Conservation (phyloP, 2,888 invertebrate genomes). For the Clistopyga incitator region DNA sequence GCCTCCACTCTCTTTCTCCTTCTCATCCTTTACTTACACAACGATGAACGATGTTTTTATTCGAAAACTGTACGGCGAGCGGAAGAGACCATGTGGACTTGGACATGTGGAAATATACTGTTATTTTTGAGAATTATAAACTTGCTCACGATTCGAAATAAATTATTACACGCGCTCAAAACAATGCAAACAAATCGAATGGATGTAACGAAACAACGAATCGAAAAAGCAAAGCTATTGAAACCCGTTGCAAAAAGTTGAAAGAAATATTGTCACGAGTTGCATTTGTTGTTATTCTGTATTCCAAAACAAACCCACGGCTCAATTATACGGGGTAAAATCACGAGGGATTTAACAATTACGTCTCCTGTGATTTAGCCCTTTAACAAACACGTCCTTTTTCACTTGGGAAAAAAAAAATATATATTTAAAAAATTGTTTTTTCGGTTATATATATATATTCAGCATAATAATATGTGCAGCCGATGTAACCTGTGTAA, state of each 20-base stretch:
- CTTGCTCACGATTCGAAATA: constrained; percentile 10
- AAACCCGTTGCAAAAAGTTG: neutral
- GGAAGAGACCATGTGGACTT: neutral
- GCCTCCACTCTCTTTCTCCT: constrained; percentile 29
- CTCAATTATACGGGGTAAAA: neutral
- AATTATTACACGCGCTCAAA: neutral
- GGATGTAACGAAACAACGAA: neutral
- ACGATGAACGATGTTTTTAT: constrained; percentile 25
- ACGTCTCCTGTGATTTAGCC: too few species aligned
- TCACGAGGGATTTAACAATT: too few species aligned
- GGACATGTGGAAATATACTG: neutral
- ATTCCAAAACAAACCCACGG: neutral
- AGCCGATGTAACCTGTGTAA: too few species aligned
- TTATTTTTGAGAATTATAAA: neutral
- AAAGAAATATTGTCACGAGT: neutral
- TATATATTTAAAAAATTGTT: too few species aligned
- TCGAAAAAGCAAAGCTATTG: neutral
- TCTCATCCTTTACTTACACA: constrained; percentile 18
- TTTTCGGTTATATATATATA: too few species aligned
- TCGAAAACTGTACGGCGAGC: neutral
- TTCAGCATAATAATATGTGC: too few species aligned
- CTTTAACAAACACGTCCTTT: too few species aligned
- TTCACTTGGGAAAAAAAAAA: too few species aligned
- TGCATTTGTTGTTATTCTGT: neutral
- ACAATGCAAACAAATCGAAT: neutral